phyloP scores from a whole-genome alignment of 2,797 vertebrate species.

The Cossypha dichroa region DNA sequence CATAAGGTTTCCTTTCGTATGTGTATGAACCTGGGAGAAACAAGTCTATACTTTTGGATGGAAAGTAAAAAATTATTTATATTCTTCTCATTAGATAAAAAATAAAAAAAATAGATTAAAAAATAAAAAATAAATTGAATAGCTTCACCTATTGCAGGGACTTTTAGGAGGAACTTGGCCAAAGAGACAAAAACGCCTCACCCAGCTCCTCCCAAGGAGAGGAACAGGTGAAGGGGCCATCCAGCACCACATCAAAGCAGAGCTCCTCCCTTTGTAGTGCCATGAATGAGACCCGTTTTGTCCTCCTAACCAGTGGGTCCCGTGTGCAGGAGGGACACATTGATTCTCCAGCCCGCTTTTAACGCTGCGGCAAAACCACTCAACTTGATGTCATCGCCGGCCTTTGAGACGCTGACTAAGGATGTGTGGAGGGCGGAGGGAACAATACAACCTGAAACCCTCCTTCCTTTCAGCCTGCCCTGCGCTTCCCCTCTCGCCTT shows the following conservation, averaged over 20 bases:
- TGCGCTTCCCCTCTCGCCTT: conserved; percentile 36
- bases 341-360: background rate
- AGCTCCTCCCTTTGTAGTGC: background rate
- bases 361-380: conserved; percentile 40
- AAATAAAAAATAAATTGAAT: background rate
- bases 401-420: conserved; percentile 31
- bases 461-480: conserved; percentile 52
- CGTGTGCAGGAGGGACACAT: background rate
- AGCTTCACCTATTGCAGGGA: background rate
- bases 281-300: background rate
- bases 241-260: conserved; percentile 33
- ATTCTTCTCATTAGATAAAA: background rate
- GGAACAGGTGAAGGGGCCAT: conserved; percentile 34
- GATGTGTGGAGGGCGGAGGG: background rate
- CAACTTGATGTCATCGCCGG: conserved; percentile 29
- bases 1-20: background rate
- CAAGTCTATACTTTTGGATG: background rate
- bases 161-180: background rate
- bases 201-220: background rate
- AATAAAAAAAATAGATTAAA: background rate
- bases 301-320: background rate
- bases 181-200: background rate
- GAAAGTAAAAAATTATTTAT: background rate
- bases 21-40: background rate
- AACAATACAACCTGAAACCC: conserved; percentile 32